These are phyloP conservation scores for Drosophila takahashii DNA, from an alignment of 1,140 invertebrate genomes.

Conservation along the genomic window DNA sequence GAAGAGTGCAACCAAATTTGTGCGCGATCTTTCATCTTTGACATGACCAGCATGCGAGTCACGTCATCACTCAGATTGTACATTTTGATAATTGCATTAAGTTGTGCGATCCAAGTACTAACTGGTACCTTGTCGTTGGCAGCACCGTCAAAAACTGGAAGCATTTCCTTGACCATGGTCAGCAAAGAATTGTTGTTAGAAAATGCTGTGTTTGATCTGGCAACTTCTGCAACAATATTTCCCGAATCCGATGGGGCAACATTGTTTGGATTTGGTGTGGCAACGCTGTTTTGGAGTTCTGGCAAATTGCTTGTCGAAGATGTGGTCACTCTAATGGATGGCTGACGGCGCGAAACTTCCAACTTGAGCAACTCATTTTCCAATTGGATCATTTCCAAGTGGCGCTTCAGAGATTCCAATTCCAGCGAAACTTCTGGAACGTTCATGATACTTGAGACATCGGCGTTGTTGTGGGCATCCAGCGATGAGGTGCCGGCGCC, in stretches of 20 bases:
- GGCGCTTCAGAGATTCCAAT: too few species aligned
- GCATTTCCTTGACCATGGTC: not conserved
- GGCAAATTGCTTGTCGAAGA: not conserved
- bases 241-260: not conserved
- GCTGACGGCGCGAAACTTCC: not conserved
- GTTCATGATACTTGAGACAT: too few species aligned
- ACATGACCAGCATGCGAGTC: conserved; percentile 3
- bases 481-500: too few species aligned
- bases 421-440: too few species aligned
- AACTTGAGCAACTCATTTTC: not conserved
- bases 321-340: not conserved
- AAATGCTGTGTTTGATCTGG: not conserved
- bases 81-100: not conserved
- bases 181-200: not conserved
- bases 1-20: not conserved
- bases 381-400: not conserved
- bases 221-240: not conserved
- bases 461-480: too few species aligned
- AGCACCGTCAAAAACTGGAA: not conserved
- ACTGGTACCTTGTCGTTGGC: not conserved
- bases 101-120: not conserved
- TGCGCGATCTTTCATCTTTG: not conserved
- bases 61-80: not conserved
- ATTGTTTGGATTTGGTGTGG: not conserved
- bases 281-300: not conserved